These are phyloP conservation scores for Lasiommata megera DNA, from an alignment of 2,888 invertebrate species.

Conservation along the genomic window DNA sequence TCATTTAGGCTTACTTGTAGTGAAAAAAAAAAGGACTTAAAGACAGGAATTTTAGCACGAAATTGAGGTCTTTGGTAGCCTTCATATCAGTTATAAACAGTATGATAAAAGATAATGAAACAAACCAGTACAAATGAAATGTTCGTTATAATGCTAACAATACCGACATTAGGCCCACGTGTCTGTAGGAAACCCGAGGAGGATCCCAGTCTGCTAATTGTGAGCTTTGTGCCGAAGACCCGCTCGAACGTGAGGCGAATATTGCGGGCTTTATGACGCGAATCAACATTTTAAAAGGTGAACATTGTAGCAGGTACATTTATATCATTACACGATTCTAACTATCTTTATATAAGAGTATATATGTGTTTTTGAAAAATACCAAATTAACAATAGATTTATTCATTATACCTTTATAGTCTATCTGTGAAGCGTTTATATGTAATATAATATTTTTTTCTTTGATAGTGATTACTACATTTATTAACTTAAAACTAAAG, in stretches of 20 bases:
- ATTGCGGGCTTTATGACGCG: background rate
- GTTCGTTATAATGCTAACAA: conserved; percentile 22
- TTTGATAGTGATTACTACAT: too few species aligned
- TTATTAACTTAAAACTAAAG: too few species aligned
- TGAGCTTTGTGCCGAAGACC: conserved; percentile 30
- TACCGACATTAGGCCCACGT: conserved; percentile 11
- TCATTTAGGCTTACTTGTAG: too few species aligned
- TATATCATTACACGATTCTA: background rate
- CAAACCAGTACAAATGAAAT: conserved; percentile 6
- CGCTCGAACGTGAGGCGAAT: conserved; percentile 30
- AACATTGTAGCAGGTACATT: background rate
- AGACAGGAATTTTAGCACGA: too few species aligned
- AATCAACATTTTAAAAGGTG: background rate
- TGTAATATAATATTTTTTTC: too few species aligned
- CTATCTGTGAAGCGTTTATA: too few species aligned
- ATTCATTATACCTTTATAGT: too few species aligned
- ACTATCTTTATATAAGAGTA: too few species aligned
- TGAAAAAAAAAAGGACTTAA: too few species aligned
- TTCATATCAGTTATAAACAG: background rate
- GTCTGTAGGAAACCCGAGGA: conserved; percentile 10
- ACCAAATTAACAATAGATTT: too few species aligned
- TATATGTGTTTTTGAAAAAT: too few species aligned
- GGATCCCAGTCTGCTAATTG: conserved; percentile 32
- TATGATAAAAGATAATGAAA: conserved; percentile 5
- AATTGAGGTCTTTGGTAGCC: too few species aligned